Conservation (phyloP, 2,113 vertebrate genomes). For the Tonatia bakeri region DNA sequence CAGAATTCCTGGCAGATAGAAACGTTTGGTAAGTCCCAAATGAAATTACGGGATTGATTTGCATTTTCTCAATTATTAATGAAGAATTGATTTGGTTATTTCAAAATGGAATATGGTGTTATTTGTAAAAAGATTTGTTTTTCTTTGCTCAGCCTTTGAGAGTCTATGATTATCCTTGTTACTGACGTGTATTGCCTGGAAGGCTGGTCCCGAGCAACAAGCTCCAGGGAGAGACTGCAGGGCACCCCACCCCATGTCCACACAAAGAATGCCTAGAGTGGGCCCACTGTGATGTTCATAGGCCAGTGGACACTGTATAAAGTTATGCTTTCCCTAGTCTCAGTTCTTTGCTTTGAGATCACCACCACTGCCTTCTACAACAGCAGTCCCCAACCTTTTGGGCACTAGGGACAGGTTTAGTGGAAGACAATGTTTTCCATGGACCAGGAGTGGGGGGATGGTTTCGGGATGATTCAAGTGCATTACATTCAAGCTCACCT, state of each 20-base stretch:
- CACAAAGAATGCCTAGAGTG: not conserved
- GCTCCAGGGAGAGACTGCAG: not conserved
- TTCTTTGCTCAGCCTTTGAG: not conserved
- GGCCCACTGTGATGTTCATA: not conserved
- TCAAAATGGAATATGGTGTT: not conserved
- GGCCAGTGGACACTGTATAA: too few relatives aligned
- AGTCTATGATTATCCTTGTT: not conserved
- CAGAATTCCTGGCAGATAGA: not conserved
- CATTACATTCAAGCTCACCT: too few relatives aligned
- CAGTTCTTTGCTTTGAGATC: not conserved
- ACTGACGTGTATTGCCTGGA: not conserved
- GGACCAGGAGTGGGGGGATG: too few relatives aligned
- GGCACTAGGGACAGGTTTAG: too few relatives aligned
- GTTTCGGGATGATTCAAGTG: too few relatives aligned
- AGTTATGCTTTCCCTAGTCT: not conserved
- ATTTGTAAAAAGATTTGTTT: not conserved
- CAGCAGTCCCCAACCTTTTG: too few relatives aligned
- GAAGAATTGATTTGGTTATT: not conserved
- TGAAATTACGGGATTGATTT: not conserved
- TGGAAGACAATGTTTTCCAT: too few relatives aligned
- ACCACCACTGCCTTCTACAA: not conserved
- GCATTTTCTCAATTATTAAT: not conserved
- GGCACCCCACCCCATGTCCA: rapidly evolving
- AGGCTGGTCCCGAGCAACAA: not conserved
- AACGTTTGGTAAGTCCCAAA: not conserved